phyloP scores from a whole-genome alignment of 2,113 vertebrate genomes.

The Steatornis caripensis region DNA sequence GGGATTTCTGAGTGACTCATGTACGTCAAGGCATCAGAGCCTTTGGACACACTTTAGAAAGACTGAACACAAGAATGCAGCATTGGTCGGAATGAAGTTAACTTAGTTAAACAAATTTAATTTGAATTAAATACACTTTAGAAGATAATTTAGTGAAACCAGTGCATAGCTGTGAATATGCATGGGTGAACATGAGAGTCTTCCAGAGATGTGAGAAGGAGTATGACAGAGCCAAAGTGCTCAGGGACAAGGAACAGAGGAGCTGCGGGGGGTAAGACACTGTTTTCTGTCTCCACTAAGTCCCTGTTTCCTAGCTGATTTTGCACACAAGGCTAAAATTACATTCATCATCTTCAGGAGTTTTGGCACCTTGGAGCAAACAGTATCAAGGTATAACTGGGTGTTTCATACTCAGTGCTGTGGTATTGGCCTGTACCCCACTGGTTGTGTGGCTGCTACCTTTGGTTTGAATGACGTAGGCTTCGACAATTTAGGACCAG shows the following conservation, averaged over 20 bases:
- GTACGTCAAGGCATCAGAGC: neutral
- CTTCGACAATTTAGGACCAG: neutral
- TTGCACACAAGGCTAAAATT: neutral
- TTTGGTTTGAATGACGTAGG: neutral
- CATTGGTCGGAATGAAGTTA: neutral
- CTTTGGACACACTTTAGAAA: slow-evolving; percentile 6
- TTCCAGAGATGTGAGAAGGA: neutral
- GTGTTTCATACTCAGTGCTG: neutral
- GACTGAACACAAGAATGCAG: neutral
- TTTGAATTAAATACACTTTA: neutral
- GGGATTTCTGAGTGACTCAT: neutral
- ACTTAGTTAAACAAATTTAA: slow-evolving; percentile 15
- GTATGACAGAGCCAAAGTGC: neutral
- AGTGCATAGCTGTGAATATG: neutral
- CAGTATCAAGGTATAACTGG: neutral
- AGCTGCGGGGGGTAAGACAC: neutral
- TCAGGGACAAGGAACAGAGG: neutral
- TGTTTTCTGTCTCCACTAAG: neutral
- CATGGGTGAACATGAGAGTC: neutral
- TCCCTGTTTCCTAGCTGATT: neutral
- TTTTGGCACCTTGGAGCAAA: neutral
- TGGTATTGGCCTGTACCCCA: neutral
- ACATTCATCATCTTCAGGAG: neutral
- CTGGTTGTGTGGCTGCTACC: neutral
- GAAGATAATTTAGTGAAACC: neutral